These are phyloP conservation scores for Megalops cyprinoides DNA, from an alignment of 2,797 vertebrate species.

Conservation along the genomic window DNA sequence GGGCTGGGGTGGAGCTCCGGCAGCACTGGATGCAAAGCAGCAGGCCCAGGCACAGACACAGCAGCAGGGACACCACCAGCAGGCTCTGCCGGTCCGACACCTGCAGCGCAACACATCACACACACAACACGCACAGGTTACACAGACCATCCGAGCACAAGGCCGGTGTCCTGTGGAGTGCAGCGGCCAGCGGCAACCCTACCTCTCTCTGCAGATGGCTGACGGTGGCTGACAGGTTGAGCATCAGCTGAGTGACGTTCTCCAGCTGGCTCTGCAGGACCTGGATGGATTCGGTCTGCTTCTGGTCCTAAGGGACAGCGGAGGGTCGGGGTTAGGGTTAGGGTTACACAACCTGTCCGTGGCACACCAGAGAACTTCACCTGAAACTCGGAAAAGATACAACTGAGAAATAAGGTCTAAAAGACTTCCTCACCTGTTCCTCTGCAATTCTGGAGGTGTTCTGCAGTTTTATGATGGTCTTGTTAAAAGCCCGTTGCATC, in stretches of 20 bases:
- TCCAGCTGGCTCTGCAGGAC: constrained; percentile 89
- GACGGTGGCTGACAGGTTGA: constrained; percentile 86
- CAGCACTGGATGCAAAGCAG: constrained; percentile 91
- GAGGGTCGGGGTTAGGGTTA: neutral
- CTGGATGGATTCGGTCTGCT: constrained; percentile 94
- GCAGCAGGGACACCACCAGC: constrained; percentile 86
- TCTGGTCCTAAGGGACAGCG: constrained; percentile 81
- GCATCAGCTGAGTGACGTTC: constrained; percentile 88
- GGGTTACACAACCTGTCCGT: too few relatives aligned
- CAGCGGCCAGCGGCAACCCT: constrained; percentile 7
- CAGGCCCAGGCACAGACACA: constrained; percentile 86
- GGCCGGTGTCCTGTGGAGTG: neutral
- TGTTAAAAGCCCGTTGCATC: constrained; percentile 98
- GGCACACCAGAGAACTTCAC: neutral
- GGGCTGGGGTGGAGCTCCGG: constrained; percentile 72
- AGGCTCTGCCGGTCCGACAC: constrained; percentile 93
- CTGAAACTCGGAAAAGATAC: neutral
- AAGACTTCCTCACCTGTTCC: constrained; percentile 82
- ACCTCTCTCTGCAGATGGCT: constrained; percentile 89
- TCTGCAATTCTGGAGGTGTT: constrained; percentile 96
- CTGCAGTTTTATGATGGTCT: constrained; percentile 97
- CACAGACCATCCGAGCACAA: neutral
- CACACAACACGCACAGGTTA: neutral
- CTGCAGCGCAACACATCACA: constrained; percentile 61
- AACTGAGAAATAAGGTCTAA: neutral